A percentile compares a stretch with the other conserved stretches of the same genome.
phyloP scores from a whole-genome alignment of 2,888 invertebrate species.

The Brachyopa scutellaris region DNA sequence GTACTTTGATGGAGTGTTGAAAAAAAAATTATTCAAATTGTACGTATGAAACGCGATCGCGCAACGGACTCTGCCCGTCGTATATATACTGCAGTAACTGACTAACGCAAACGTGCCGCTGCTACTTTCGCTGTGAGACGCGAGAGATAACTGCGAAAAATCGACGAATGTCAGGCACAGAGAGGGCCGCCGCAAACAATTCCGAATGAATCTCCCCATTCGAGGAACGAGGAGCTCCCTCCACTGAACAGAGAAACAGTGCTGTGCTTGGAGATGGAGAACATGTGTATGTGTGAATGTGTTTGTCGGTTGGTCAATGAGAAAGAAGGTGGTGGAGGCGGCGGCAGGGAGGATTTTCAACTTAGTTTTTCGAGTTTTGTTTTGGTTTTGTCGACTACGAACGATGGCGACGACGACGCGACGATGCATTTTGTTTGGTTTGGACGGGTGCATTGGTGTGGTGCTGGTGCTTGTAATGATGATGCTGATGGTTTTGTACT shows the following conservation, averaged over 20 bases:
- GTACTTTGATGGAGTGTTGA: slow-evolving; percentile 9
- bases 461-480: slow-evolving; percentile 29
- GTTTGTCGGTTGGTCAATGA: neutral
- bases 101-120: slow-evolving; percentile 77
- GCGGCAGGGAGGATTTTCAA: slow-evolving; percentile 17
- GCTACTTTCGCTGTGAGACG: slow-evolving; percentile 77
- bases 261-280: slow-evolving; percentile 29
- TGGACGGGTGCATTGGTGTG: slow-evolving; percentile 28
- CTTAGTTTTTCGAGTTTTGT: slow-evolving; percentile 61
- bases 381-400: slow-evolving; percentile 59
- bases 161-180: slow-evolving; percentile 74
- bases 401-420: slow-evolving; percentile 7
- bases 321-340: neutral
- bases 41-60: slow-evolving; percentile 55
- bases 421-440: slow-evolving; percentile 46
- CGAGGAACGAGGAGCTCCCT: slow-evolving; percentile 36
- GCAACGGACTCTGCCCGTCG: slow-evolving; percentile 60
- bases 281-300: slow-evolving; percentile 10
- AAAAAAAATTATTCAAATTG: slow-evolving; percentile 39
- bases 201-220: slow-evolving; percentile 69
- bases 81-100: slow-evolving; percentile 56
- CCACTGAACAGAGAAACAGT: slow-evolving; percentile 17
- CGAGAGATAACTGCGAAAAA: slow-evolving; percentile 79
- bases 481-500: slow-evolving; percentile 47
- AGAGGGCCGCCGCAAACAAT: slow-evolving; percentile 66